Percentiles rank a stretch among this genome's conserved stretches.
Conservation (phyloP, 2,888 invertebrate species). For the Thymelicus lineola region DNA sequence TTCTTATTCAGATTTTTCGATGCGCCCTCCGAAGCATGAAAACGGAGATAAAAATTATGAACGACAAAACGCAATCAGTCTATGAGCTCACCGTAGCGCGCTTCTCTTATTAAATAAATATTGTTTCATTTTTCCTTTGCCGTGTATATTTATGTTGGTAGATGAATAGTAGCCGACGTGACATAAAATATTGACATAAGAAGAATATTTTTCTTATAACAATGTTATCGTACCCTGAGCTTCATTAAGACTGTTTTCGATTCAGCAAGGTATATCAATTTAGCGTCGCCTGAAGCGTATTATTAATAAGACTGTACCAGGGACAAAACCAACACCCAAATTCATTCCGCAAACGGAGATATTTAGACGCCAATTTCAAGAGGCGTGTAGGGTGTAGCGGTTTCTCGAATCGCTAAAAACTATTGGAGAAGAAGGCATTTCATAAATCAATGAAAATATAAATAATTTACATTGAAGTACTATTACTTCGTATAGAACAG, state of each 20-base stretch:
- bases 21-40: no score
- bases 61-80: not conserved
- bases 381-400: no score
- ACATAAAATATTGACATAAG: not conserved
- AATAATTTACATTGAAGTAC: no score
- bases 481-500: no score
- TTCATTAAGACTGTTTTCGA: not conserved
- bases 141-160: not conserved
- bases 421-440: no score
- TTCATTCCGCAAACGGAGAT: no score
- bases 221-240: not conserved
- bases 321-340: no score
- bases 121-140: not conserved
- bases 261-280: not conserved
- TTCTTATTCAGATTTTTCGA: no score
- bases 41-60: not conserved
- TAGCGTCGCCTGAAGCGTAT: not conserved
- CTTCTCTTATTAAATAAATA: constrained; percentile 3
- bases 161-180: not conserved
- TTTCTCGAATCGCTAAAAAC: no score
- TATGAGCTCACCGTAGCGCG: not conserved
- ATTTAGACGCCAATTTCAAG: no score
- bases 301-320: not conserved
- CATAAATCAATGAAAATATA: no score
- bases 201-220: constrained; percentile 4